Evolutionary conservation across 2,113 vertebrate genomes (phyloP), one percentile per base, ranked within the genome.

Genomic region (Dicrurus megarhynchus): DNA sequence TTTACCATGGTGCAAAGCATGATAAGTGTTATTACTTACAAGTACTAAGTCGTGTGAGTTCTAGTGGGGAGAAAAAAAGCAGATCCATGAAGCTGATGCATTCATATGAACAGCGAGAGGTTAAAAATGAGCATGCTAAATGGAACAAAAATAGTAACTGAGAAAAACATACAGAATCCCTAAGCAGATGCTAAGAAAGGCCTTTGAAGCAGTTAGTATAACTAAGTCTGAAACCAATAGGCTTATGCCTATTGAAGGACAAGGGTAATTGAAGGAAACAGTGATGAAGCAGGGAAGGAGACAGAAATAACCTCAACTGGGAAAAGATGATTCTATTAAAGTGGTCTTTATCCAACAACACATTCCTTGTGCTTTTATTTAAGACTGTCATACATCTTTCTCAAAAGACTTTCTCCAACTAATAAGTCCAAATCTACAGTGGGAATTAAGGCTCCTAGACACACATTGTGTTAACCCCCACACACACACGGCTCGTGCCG

Each of bases 241-340:
- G 95, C 92, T 96, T 96, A 96, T 64, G 93, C 80, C 73, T 95
- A 93, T 47, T 95, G 95, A 96, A 96, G 93, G 96, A 95, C 95
- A 96, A 96, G 95, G 96, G 95, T 96, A 97, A 97, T 89, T 96
- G 96, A 96, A 97, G 96, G 96, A 94, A 96, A 96, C 92, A 92
- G 93, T 94, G 88, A 92, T 94, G 95, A 96, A 94, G 95, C 92
- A 96, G 88, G 65, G 82, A 93, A 96, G 71, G 85, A 95, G 95
- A 96, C 90, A 92, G 88, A 96, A 93, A 97, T 95, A 95, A 94
- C 95, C 92, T 92, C 90, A 96, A 21, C 86, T 94, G 90, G 96
- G 96, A 96, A 96, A 97, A 96, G 95, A 95, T 90, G 82, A 90
- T 92, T 96, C 95, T 95, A 94, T 95, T 96, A 92, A 92, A 96